phyloP scores from a whole-genome alignment of 2,888 invertebrate genomes.

The Coleophora flavipennella region DNA sequence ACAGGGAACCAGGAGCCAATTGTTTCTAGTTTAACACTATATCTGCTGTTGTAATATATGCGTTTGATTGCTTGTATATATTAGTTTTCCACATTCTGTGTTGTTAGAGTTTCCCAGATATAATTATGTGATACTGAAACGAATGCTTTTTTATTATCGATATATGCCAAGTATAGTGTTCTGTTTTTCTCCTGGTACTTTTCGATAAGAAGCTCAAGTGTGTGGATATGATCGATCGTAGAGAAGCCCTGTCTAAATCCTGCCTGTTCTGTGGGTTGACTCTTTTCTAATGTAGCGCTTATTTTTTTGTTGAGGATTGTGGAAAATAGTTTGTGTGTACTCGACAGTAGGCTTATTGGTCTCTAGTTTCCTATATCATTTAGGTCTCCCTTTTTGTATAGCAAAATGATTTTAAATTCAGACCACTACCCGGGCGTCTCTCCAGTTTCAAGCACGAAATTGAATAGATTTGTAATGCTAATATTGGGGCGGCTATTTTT shows the following conservation, averaged over 20 bases:
- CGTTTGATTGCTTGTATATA: constrained; percentile 5
- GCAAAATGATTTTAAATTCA: constrained; percentile 11
- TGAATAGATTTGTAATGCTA: background rate
- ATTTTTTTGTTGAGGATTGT: constrained; percentile 2
- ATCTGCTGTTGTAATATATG: constrained; percentile 8
- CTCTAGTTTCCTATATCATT: no score
- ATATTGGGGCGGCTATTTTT: background rate
- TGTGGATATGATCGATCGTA: constrained; percentile 10
- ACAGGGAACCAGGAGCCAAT: constrained; percentile 4
- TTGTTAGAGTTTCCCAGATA: background rate
- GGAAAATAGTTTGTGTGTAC: constrained; percentile 6
- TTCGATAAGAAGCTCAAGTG: constrained; percentile 8
- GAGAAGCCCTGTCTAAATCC: constrained; percentile 8
- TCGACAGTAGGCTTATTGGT: no score
- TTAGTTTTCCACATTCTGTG: background rate
- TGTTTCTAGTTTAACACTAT: constrained; percentile 5
- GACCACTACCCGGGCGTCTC: constrained; percentile 7
- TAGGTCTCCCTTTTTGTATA: constrained; percentile 9
- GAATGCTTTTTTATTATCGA: constrained; percentile 11
- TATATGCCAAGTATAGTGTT: constrained; percentile 6
- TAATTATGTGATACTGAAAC: background rate
- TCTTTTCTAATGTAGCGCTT: background rate
- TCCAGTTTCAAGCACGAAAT: background rate
- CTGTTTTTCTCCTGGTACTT: constrained; percentile 11
- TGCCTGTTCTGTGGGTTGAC: constrained; percentile 1